phyloP scores from a whole-genome alignment of 2,888 invertebrate species.

The Argyra leucocephala region DNA sequence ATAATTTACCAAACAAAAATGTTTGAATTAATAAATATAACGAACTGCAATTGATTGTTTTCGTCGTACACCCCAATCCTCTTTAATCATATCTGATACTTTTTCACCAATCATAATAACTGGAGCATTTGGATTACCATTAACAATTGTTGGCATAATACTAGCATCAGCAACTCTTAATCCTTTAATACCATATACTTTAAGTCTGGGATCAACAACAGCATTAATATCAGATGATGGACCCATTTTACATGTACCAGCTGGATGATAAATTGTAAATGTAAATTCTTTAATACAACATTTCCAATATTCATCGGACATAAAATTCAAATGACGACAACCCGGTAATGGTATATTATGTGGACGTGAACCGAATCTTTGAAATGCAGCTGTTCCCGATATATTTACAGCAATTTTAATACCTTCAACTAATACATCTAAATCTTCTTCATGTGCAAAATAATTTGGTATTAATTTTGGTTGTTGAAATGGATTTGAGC shows the following conservation, averaged over 20 bases:
- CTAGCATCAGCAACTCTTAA: conserved; percentile 75
- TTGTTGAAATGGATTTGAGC: conserved; percentile 68
- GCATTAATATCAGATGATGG: conserved; percentile 63
- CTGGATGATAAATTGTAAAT: conserved; percentile 77
- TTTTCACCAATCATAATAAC: conserved; percentile 87
- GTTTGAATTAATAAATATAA: background rate
- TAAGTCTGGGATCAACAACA: conserved; percentile 67
- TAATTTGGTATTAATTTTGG: conserved; percentile 89
- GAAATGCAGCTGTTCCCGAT: conserved; percentile 70
- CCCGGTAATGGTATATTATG: conserved; percentile 74
- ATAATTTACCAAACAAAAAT: too few relatives aligned
- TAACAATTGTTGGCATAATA: conserved; percentile 80
- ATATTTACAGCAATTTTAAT: conserved; percentile 74
- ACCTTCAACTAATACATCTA: conserved; percentile 68
- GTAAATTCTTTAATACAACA: conserved; percentile 71
- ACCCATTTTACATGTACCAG: conserved; percentile 81
- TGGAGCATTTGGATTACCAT: conserved; percentile 84
- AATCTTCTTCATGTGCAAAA: conserved; percentile 73
- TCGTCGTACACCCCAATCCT: conserved; percentile 58
- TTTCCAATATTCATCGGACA: conserved; percentile 79
- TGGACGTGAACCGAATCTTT: conserved; percentile 67
- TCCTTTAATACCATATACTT: conserved; percentile 68
- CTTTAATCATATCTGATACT: conserved; percentile 78
- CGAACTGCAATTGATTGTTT: background rate
- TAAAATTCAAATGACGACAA: conserved; percentile 60